Percentiles rank a stretch among this genome's conserved stretches.
Conservation (phyloP, 2,113 vertebrate species). For the Ancistrus triradiatus region DNA sequence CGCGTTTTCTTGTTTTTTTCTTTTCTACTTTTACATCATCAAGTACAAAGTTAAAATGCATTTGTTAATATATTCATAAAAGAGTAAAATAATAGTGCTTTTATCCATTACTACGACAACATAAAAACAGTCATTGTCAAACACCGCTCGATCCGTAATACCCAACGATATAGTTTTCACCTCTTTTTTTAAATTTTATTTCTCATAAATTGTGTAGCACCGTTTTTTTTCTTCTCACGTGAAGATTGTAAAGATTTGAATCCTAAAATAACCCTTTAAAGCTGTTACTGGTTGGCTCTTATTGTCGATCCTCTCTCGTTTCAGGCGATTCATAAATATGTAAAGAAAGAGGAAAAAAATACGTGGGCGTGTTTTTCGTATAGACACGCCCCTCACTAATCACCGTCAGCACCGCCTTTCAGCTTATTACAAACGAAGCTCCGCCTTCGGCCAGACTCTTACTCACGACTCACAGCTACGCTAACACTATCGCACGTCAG, state of each 20-base stretch:
- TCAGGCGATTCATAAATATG: slow-evolving; percentile 51
- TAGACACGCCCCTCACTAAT: slow-evolving; percentile 49
- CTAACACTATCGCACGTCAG: slow-evolving; percentile 53
- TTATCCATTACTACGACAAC: slow-evolving; percentile 92
- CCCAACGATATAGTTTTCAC: slow-evolving; percentile 78
- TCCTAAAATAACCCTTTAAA: slow-evolving; percentile 73
- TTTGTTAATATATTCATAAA: slow-evolving; percentile 96
- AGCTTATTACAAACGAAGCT: slow-evolving; percentile 43
- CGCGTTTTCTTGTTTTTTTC: slow-evolving; percentile 75
- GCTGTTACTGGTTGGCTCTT: slow-evolving; percentile 65
- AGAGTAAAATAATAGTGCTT: slow-evolving; percentile 99
- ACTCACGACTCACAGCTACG: slow-evolving; percentile 52
- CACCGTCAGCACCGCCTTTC: slow-evolving; percentile 17
- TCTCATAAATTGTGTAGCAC: slow-evolving; percentile 99
- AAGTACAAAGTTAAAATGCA: slow-evolving; percentile 99
- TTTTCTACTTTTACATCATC: slow-evolving; percentile 79
- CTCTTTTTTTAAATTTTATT: slow-evolving; percentile 68
- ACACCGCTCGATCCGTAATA: slow-evolving; percentile 89
- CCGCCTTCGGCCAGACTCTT: slow-evolving; percentile 54
- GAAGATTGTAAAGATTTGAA: slow-evolving; percentile 67
- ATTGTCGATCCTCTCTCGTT: slow-evolving; percentile 54
- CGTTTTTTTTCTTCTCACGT: slow-evolving; percentile 83
- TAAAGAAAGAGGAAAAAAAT: slow-evolving; percentile 24
- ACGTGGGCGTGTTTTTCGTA: slow-evolving; percentile 36
- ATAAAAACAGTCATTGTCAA: slow-evolving; percentile 99